Base-by-base conservation (phyloP, 1,140 invertebrate genomes). In the Micrasema longulum region DNA sequence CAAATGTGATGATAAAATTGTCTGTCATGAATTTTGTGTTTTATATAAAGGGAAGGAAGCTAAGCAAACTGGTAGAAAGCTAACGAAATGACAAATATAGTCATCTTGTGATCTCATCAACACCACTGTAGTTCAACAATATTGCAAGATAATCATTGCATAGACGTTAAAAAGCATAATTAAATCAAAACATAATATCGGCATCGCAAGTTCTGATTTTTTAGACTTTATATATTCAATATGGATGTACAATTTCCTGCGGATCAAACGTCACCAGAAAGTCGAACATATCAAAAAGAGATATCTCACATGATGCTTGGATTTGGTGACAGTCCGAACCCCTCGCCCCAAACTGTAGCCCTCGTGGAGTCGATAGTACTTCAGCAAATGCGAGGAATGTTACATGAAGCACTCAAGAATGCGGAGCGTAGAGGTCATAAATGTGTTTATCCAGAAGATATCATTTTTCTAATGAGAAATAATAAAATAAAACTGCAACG, bases 251-350 rank as follows among this genome's bases (percentile, higher is more conserved):
- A 43, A 1, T 74, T 62, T 64, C 41, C 53, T 16, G 47, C 16
- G 12, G 73, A 74, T 18, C 73, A 74, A 50, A 14, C 52, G 3
- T 71, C 69, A 16, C 73, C 73, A 11, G 73, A 74, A 36, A 67
- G 38, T 50, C 22, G 36, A n/a, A 67, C 53, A 14, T 50, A 66
- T 63, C 62, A 67, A 22, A 80, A 82, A 77, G 86, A 89, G 77
- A 88, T 89, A 62, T 86, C 86, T 50, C 78, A 83, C 60, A 89
- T 89, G 88, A 87, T 89, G 88, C 87, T 87, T 81, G 88, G 88
- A 6, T 88, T 90, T 77, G 89, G 89, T 12, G 89, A 90, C 76
- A 85, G 85, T 76, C 79, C 83, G 14, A 82, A 81, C 43, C 88
- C 88, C 3, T 80, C 88, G 64, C 78, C 82, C 11, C 86, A 88